Percentiles rank a stretch among this genome's conserved stretches.
Evolutionary conservation across 37 sponge, comb jelly and placozoan species (phyloP).

Genomic region (Cliona cf. orientalis): DNA sequence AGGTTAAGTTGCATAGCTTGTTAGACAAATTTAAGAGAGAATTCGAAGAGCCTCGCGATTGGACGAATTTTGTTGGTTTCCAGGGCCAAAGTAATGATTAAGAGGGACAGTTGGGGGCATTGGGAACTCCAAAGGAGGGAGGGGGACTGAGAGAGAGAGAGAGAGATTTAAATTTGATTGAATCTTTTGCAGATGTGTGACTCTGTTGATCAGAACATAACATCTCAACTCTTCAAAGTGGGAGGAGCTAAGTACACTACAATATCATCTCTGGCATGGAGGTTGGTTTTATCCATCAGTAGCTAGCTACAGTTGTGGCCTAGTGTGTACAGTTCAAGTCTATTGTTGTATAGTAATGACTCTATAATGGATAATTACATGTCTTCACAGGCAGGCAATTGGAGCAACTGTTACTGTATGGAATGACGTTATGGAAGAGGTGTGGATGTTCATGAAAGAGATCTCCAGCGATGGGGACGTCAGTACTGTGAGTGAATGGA

Average conservation of each 20-base stretch:
- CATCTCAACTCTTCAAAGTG: conserved; percentile 8
- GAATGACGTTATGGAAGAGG: conserved; percentile 47
- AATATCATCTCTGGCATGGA: conserved; percentile 75
- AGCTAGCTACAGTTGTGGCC: too few species aligned
- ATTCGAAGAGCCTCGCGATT: too few species aligned
- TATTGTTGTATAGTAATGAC: too few species aligned
- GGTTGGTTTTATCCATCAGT: conserved; percentile 32
- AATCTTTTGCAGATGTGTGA: conserved; percentile 21
- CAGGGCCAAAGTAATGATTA: too few species aligned
- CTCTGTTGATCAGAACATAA: conserved; percentile 23
- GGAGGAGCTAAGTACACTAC: conserved; percentile 73
- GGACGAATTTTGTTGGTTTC: too few species aligned
- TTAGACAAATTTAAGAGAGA: not conserved
- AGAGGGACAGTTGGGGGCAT: too few species aligned
- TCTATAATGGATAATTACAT: not conserved
- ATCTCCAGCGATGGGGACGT: conserved; percentile 87
- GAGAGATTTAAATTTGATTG: too few species aligned
- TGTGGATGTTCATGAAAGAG: conserved; percentile 84
- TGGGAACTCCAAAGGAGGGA: too few species aligned
- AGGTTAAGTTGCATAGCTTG: not conserved
- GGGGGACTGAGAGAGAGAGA: too few species aligned
- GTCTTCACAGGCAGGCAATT: conserved; percentile 52
- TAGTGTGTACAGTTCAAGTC: too few species aligned
- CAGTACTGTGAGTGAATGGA: conserved; percentile 68
- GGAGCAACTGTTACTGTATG: conserved; percentile 67